Evolutionary conservation across 2,888 invertebrate species (phyloP), one percentile per base, ranked within the genome.

Genomic region (Taenaris catops): DNA sequence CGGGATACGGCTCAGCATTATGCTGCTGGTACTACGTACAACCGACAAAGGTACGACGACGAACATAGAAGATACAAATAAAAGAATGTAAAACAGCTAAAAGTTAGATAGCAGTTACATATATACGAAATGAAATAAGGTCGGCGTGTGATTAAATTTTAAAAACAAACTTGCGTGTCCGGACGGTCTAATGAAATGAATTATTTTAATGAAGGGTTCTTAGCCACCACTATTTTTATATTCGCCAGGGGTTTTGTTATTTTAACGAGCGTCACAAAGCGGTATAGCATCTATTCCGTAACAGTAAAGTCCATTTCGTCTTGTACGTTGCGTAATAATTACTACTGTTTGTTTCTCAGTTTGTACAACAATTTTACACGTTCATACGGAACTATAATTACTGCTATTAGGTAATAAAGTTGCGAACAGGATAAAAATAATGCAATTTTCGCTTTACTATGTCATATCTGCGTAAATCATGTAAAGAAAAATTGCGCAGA

Each of bases 201-300:
- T 76, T 73, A 74, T 76, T 75, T 65, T 75, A 75, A 74, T 73
- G 68, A 72, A 67, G 58, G 63, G 63, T 53, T 56, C 51, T 55
- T 26, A 35, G 43, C 47, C 21, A 20, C 41, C 34, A 47, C 47
- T 47, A 47, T 45, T 45, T 47, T 44, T 47, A 42, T 45, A 36
- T 38, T 31, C 29, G 35, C 34, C 24, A 17, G 29, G 29, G 39
- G 43, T 27, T 41, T 44, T 41, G 27, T 29, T 42, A 20, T 34
- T 34, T 34, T 24, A 28, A 7, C 3, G 8, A 4, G 17, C n/a
- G 5, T 5, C 7, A 14, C 25, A 26, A 20, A 8, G 21, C 3
- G 39, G 25, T 21, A 6, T 34, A n/a, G 4, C 14, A n/a, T 20
- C 2, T 41, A 37, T 7, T 12, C 4, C 2, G 3, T 4, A 1